Evolutionary conservation across 1,140 invertebrate species (phyloP).

Genomic region (Drosophila prosaltans): DNA sequence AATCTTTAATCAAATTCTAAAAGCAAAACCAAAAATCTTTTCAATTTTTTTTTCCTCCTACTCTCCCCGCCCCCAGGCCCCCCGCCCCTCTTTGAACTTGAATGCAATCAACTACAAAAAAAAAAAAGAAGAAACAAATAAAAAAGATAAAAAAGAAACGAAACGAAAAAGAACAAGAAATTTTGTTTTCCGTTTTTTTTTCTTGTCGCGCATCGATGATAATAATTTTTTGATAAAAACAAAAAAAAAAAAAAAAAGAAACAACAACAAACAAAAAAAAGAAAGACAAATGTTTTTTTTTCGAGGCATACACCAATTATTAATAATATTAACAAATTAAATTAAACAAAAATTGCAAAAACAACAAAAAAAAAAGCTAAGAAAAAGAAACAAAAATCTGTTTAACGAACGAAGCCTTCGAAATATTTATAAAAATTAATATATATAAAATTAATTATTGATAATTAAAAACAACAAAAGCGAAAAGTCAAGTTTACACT

Average conservation of each 20-base stretch:
- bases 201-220: slow-evolving; percentile 71
- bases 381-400: slow-evolving; percentile 39
- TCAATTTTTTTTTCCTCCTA: slow-evolving; percentile 22
- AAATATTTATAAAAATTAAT: slow-evolving; percentile 47
- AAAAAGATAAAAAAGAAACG: slow-evolving; percentile 4
- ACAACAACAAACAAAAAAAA: slow-evolving; percentile 24
- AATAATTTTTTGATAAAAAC: slow-evolving; percentile 78
- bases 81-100: slow-evolving; percentile 14
- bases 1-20: neutral
- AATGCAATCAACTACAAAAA: slow-evolving; percentile 3
- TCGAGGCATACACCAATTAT: slow-evolving; percentile 72
- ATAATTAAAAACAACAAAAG: slow-evolving; percentile 24
- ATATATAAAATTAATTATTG: slow-evolving; percentile 12
- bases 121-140: slow-evolving; percentile 13
- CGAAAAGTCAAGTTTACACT: slow-evolving; percentile 39
- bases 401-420: slow-evolving; percentile 60
- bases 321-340: slow-evolving; percentile 53
- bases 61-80: neutral
- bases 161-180: neutral
- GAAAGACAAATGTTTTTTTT: slow-evolving; percentile 52
- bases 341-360: slow-evolving; percentile 44
- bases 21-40: slow-evolving; percentile 9
- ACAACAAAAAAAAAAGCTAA: slow-evolving; percentile 38
- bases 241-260: slow-evolving; percentile 50
- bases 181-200: slow-evolving; percentile 34